Conservation (phyloP, 2,797 vertebrate species). For the Chelmon rostratus region DNA sequence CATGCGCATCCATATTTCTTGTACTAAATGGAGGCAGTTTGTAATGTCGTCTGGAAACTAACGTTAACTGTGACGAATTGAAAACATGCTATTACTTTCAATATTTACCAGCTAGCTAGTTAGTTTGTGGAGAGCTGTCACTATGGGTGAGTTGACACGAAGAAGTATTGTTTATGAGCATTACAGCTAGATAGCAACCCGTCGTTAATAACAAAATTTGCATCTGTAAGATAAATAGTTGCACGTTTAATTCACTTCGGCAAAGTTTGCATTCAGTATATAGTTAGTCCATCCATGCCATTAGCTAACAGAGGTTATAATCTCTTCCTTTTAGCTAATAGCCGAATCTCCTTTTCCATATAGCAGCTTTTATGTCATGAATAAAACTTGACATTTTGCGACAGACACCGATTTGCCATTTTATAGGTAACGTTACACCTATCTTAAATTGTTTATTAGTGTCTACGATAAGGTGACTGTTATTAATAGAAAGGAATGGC, state of each 20-base stretch:
- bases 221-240: too few relatives aligned
- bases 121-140: neutral
- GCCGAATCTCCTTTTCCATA: neutral
- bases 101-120: neutral
- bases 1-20: slow-evolving; percentile 18
- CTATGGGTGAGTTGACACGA: slow-evolving; percentile 71
- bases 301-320: neutral
- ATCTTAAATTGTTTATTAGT: neutral
- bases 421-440: too few relatives aligned
- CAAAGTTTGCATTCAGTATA: neutral
- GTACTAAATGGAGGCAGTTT: slow-evolving; percentile 49
- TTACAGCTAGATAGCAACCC: neutral
- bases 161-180: neutral
- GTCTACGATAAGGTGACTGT: too few relatives aligned
- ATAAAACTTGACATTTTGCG: neutral
- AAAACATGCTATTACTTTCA: neutral
- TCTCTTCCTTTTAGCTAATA: too few relatives aligned
- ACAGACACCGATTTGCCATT: neutral
- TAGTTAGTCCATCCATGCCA: neutral
- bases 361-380: neutral
- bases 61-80: neutral
- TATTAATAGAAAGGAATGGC: too few relatives aligned
- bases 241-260: too few relatives aligned
- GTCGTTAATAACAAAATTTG: neutral
- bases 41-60: slow-evolving; percentile 30